phyloP scores from a whole-genome alignment of 2,888 invertebrate species.

The Calephelis perditalis region DNA sequence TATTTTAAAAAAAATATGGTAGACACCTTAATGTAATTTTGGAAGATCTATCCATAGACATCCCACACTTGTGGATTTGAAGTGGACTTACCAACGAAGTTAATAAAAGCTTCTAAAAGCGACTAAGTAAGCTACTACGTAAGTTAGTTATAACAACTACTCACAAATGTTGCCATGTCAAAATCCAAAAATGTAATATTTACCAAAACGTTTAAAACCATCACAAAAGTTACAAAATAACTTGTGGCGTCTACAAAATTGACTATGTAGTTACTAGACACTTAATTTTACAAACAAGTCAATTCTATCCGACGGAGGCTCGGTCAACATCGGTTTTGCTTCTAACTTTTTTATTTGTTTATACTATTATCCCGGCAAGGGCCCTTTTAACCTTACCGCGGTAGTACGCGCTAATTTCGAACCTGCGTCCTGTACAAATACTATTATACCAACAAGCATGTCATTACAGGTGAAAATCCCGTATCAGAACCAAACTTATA shows the following conservation, averaged over 20 bases:
- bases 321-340: conserved; percentile 24
- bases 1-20: too few relatives aligned
- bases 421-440: conserved; percentile 62
- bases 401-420: conserved; percentile 68
- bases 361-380: conserved; percentile 40
- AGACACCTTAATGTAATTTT: too few relatives aligned
- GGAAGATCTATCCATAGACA: too few relatives aligned
- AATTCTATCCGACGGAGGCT: conserved; percentile 23
- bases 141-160: too few relatives aligned
- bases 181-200: too few relatives aligned
- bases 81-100: too few relatives aligned
- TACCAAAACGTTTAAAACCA: too few relatives aligned
- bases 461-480: conserved; percentile 39
- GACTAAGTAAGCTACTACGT: too few relatives aligned
- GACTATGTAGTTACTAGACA: conserved; percentile 6
- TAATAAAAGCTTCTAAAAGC: too few relatives aligned
- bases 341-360: conserved; percentile 36
- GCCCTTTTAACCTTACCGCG: conserved; percentile 56
- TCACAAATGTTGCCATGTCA: too few relatives aligned
- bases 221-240: neutral
- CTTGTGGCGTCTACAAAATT: conserved; percentile 5
- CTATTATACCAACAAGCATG: conserved; percentile 47
- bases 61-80: too few relatives aligned
- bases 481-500: conserved; percentile 12
- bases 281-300: conserved; percentile 13